Evolutionary conservation across 2,888 invertebrate genomes (phyloP).

Genomic region (Galerucella nymphaeae): DNA sequence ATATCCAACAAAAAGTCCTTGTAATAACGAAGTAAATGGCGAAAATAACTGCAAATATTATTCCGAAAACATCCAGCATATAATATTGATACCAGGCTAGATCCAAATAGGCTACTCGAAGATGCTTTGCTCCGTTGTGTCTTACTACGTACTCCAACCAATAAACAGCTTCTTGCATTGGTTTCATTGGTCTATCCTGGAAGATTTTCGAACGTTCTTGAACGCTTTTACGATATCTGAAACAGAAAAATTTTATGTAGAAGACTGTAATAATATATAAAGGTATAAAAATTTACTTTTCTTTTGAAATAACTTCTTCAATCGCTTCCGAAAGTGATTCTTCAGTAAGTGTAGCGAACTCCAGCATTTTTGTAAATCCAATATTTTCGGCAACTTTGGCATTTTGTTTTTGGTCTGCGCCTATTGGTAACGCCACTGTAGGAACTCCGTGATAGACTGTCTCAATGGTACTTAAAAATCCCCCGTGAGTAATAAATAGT

Average conservation of each 20-base stretch:
- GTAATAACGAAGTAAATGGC: background rate
- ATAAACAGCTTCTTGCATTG: slow-evolving; percentile 50
- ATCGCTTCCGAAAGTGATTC: background rate
- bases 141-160: slow-evolving; percentile 54
- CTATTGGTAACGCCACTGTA: background rate
- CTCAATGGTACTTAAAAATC: background rate
- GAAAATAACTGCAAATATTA: slow-evolving; percentile 16
- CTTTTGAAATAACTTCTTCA: background rate
- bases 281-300: background rate
- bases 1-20: too few relatives aligned
- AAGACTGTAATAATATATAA: too few relatives aligned
- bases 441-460: background rate
- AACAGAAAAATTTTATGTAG: slow-evolving; percentile 7
- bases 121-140: slow-evolving; percentile 53
- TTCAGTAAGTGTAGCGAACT: background rate
- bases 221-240: slow-evolving; percentile 48
- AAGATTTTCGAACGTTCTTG: slow-evolving; percentile 48
- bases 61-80: slow-evolving; percentile 51
- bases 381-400: background rate
- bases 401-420: background rate
- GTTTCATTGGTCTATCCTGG: slow-evolving; percentile 50
- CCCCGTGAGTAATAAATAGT: background rate
- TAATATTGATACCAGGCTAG: slow-evolving; percentile 53
- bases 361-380: background rate
- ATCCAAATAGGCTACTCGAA: slow-evolving; percentile 48